phyloP scores from a whole-genome alignment of 64 coral and sea anemone genomes.

The Pocillopora verrucosa region DNA sequence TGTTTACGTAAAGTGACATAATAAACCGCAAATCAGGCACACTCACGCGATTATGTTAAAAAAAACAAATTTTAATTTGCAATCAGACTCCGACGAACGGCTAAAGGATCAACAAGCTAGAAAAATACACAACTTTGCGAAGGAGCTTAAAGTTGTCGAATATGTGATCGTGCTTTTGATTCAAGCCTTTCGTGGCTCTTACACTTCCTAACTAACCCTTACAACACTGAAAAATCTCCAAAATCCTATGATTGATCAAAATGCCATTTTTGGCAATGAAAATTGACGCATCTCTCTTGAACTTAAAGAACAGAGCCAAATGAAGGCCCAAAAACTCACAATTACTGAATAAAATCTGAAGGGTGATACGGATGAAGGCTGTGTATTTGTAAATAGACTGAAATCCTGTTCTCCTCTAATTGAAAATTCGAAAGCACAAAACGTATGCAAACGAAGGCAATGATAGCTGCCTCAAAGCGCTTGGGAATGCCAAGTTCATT shows the following conservation, averaged over 20 bases:
- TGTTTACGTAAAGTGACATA: too few species aligned
- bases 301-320: not conserved
- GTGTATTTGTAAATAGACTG: not conserved
- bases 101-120: too few species aligned
- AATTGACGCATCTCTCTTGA: not conserved
- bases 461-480: conserved; percentile 9
- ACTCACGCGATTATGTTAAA: too few species aligned
- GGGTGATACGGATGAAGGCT: not conserved
- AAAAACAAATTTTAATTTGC: too few species aligned
- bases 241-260: not conserved
- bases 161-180: too few species aligned
- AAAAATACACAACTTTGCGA: too few species aligned
- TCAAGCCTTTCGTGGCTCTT: not conserved
- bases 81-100: too few species aligned
- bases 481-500: conserved; percentile 3
- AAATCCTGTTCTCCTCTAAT: conserved; percentile 18
- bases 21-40: not conserved
- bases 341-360: not conserved
- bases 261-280: conserved; percentile 25
- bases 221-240: not conserved
- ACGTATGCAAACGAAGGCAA: conserved; percentile 33
- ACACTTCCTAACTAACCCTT: too few species aligned
- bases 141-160: too few species aligned
- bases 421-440: conserved; percentile 26
- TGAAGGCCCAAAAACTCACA: conserved; percentile 2